Percentiles rank a stretch among this genome's conserved stretches.
phyloP scores from a whole-genome alignment of 1,140 invertebrate genomes.

The Zaprionus lachaisei region DNA sequence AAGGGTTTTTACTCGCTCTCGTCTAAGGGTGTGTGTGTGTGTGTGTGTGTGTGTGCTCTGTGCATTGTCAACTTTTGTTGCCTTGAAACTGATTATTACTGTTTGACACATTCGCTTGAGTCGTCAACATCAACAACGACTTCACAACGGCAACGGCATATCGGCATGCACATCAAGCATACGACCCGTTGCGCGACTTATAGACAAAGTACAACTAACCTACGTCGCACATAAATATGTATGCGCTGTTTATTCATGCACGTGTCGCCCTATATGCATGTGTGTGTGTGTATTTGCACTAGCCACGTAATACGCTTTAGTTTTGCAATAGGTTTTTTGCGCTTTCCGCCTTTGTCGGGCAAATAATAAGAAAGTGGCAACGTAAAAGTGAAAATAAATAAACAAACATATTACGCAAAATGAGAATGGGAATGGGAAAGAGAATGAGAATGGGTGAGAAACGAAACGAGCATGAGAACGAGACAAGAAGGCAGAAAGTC shows the following conservation, averaged over 20 bases:
- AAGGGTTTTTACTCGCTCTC: slow-evolving; percentile 28
- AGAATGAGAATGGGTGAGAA: slow-evolving; percentile 6
- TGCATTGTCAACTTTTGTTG: slow-evolving; percentile 55
- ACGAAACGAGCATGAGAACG: slow-evolving; percentile 18
- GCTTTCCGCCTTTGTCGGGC: slow-evolving; percentile 28
- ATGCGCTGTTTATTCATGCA: slow-evolving; percentile 20
- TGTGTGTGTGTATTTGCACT: slow-evolving; percentile 19
- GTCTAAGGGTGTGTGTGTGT: background rate
- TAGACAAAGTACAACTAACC: slow-evolving; percentile 26
- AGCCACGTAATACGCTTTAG: slow-evolving; percentile 53
- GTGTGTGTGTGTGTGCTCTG: slow-evolving; percentile 24
- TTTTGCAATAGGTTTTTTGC: slow-evolving; percentile 39
- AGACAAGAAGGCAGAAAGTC: slow-evolving; percentile 10
- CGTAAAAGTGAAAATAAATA: slow-evolving; percentile 61
- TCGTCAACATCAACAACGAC: slow-evolving; percentile 39
- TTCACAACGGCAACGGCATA: slow-evolving; percentile 29
- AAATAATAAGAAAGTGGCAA: slow-evolving; percentile 63
- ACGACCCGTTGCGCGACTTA: slow-evolving; percentile 51
- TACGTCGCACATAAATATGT: slow-evolving; percentile 15
- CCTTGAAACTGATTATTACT: slow-evolving; percentile 77
- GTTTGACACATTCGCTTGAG: slow-evolving; percentile 69
- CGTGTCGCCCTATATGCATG: slow-evolving; percentile 19
- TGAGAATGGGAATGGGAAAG: slow-evolving; percentile 9
- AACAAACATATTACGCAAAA: slow-evolving; percentile 41
- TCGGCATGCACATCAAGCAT: slow-evolving; percentile 60